Conservation (phyloP, 2,888 invertebrate species). For the Eumerus sabulonum region DNA sequence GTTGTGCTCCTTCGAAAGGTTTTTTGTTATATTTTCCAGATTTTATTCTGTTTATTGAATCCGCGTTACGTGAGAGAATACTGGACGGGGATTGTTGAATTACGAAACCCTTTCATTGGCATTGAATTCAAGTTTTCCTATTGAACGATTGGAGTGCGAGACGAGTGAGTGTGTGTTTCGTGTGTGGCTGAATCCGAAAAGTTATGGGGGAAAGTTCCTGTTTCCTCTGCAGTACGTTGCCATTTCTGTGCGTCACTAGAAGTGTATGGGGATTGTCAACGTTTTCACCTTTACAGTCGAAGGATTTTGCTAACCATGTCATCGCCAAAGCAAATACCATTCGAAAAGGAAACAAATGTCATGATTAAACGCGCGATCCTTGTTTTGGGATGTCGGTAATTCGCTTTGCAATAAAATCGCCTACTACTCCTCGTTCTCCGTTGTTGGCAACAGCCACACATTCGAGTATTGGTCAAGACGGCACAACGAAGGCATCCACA, state of each 20-base stretch:
- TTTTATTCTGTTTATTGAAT: constrained; percentile 13
- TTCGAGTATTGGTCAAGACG: neutral
- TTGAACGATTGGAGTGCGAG: too few species aligned
- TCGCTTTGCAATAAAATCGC: constrained; percentile 32
- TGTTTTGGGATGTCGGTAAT: neutral
- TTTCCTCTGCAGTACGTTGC: constrained; percentile 46
- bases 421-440: too few species aligned
- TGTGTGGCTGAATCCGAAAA: constrained; percentile 38
- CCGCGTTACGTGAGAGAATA: constrained; percentile 20
- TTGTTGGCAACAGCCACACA: neutral
- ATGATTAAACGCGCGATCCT: too few species aligned
- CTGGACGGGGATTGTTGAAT: constrained; percentile 20
- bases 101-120: constrained; percentile 33
- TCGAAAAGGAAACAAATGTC: too few species aligned
- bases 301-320: constrained; percentile 42
- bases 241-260: constrained; percentile 57
- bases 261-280: constrained; percentile 9
- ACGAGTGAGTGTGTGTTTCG: constrained; percentile 19
- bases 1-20: constrained; percentile 22
- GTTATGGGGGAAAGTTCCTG: constrained; percentile 67
- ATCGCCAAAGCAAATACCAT: too few species aligned
- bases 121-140: constrained; percentile 47
- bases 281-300: constrained; percentile 64
- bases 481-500: constrained; percentile 19
- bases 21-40: constrained; percentile 9